These are phyloP conservation scores for Takifugu flavidus DNA, from an alignment of 2,113 vertebrate species.

Conservation along the genomic window DNA sequence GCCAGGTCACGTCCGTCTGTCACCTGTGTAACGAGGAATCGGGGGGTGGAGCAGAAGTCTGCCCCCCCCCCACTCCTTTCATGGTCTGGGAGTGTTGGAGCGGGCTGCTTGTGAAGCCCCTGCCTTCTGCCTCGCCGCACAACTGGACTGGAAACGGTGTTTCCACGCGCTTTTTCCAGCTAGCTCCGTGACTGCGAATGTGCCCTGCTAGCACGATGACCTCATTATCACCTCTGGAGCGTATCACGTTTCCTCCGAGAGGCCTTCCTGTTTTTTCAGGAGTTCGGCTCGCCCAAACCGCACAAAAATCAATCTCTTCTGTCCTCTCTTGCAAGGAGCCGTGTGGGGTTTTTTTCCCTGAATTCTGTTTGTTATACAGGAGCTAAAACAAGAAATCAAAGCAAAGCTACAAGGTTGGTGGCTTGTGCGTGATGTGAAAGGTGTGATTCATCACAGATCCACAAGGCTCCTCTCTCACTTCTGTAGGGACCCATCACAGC, in stretches of 20 bases:
- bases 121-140: not conserved
- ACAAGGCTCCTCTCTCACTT: no score
- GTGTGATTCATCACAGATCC: no score
- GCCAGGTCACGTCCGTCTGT: constrained; percentile 37
- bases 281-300: not conserved
- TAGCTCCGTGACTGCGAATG: constrained; percentile 27
- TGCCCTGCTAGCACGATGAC: constrained; percentile 18
- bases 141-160: constrained; percentile 6
- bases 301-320: no score
- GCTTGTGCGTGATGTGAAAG: no score
- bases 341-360: no score
- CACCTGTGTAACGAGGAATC: constrained; percentile 55
- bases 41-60: constrained; percentile 36
- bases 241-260: constrained; percentile 17
- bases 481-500: not conserved
- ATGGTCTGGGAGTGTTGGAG: constrained; percentile 2
- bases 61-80: constrained; percentile 10
- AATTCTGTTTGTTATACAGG: no score
- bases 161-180: constrained; percentile 30
- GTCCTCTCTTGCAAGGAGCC: no score
- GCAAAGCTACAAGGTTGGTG: no score
- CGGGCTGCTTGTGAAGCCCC: constrained; percentile 6
- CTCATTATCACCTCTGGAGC: constrained; percentile 7
- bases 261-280: constrained; percentile 12
- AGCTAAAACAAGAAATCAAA: no score